Base-by-base conservation (phyloP, 2,888 invertebrate genomes). In the Gastrophysa polygoni region DNA sequence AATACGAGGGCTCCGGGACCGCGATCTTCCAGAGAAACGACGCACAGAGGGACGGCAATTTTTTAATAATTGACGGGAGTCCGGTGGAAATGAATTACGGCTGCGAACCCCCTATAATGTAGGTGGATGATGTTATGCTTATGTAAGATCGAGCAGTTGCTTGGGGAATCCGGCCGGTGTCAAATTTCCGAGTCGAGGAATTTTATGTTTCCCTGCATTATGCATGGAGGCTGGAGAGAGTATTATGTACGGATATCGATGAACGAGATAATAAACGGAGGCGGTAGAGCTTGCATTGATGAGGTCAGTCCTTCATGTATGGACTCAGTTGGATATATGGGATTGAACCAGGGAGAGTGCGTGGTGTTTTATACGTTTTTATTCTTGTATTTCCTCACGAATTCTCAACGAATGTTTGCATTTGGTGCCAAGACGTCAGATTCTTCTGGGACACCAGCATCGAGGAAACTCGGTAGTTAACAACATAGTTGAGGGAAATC, bases 61-160 rank as follows among this genome's bases (percentile, higher is more conserved):
- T 82, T 82, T 83, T 82, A 83, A 83, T 83, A 83, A 83, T 83
- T 83, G 83, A 83, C 83, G 80, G 80, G 81, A 77, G 83, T 83
- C 83, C 83, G 82, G 82, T 82, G 77, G 81, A 82, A 82, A 83
- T 83, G 83, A 83, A 82, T 82, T 83, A 82, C 82, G 77, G 78
- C 74, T 72, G 63, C 59, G 66, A 67, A 71, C 69, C 72, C n/a
- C 74, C 73, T 64, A 72, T 74, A 72, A 70, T 70, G 66, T n/a
- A n/a, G n/a, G n/a, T 73, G 74, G 71, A 70, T 66, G 72, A 78
- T 77, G 75, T 78, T 77, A 77, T 74, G 74, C 75, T 76, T 77
- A 75, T 75, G 71, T 73, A 77, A 78, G 77, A 78, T 77, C 77
- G 73, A 75, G 73, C 71, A 74, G 69, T 68, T 67, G 71, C 71